phyloP scores from a whole-genome alignment of 2,797 vertebrate genomes.

The Tiaroga cobitis region DNA sequence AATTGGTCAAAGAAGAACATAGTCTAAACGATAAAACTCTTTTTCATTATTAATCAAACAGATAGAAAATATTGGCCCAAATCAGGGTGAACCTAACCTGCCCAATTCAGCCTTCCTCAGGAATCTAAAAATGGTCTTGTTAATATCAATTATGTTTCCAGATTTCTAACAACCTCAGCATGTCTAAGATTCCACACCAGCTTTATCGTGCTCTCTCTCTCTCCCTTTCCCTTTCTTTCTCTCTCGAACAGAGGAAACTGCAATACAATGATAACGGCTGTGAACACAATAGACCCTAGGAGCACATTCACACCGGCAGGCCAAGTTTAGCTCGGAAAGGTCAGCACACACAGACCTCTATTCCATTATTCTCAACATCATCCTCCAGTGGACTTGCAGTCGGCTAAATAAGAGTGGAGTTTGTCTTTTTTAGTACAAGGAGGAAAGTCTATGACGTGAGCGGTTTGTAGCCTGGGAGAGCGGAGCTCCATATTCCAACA shows the following conservation, averaged over 20 bases:
- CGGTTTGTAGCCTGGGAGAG: slow-evolving; percentile 2
- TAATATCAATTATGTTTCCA: slow-evolving; percentile 42
- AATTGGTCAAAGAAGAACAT: background rate
- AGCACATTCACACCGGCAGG: slow-evolving; percentile 77
- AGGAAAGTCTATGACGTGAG: slow-evolving; percentile 21
- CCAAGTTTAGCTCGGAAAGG: slow-evolving; percentile 82
- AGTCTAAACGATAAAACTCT: background rate
- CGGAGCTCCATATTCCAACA: background rate
- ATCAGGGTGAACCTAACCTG: background rate
- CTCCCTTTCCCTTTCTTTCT: slow-evolving; percentile 42
- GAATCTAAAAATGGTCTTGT: background rate
- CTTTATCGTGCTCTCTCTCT: background rate
- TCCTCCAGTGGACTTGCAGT: background rate
- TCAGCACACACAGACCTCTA: slow-evolving; percentile 65
- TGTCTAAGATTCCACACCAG: slow-evolving; percentile 51
- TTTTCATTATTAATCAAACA: background rate
- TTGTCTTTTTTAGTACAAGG: slow-evolving; percentile 36
- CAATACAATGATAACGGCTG: slow-evolving; percentile 82
- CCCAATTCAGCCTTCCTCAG: background rate
- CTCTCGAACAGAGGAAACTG: slow-evolving; percentile 79
- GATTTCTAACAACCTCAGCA: slow-evolving; percentile 39
- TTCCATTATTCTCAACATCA: slow-evolving; percentile 39
- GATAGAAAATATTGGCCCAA: background rate
- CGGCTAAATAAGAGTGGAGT: background rate
- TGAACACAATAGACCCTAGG: slow-evolving; percentile 80